These are phyloP conservation scores for Oreohelix idahoensis DNA, from an alignment of 1,140 invertebrate species.

Conservation along the genomic window DNA sequence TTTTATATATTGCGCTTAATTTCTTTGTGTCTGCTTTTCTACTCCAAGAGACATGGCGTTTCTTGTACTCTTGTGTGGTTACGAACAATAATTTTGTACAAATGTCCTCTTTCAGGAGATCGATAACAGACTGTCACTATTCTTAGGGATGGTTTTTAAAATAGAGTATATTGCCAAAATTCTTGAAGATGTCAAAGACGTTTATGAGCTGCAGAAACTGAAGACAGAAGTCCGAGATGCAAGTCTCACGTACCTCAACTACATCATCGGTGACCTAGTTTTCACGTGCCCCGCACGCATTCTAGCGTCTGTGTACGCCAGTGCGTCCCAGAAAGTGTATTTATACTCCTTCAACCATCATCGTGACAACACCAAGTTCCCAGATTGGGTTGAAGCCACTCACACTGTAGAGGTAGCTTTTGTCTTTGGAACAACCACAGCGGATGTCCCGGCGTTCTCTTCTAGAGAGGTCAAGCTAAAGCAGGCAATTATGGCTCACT, in stretches of 20 bases:
- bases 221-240: not conserved
- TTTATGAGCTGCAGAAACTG: slow-evolving; percentile 40
- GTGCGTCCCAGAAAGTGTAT: slow-evolving; percentile 39
- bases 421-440: slow-evolving; percentile 89
- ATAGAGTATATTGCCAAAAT: not conserved
- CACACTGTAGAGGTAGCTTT: slow-evolving; percentile 96
- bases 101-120: not conserved
- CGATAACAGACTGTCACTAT: not conserved
- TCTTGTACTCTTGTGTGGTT: too few species aligned
- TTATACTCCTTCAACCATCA: slow-evolving; percentile 57
- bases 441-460: slow-evolving; percentile 85
- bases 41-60: too few species aligned
- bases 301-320: slow-evolving; percentile 36
- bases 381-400: slow-evolving; percentile 94
- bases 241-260: slow-evolving; percentile 49
- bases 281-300: slow-evolving; percentile 56
- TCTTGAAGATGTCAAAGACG: not conserved
- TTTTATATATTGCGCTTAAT: too few species aligned
- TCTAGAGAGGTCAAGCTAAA: slow-evolving; percentile 88
- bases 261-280: slow-evolving; percentile 48
- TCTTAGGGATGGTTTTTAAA: not conserved
- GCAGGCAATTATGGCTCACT: slow-evolving; percentile 90
- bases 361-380: slow-evolving; percentile 84
- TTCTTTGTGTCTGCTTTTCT: too few species aligned
- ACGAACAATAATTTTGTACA: not conserved